Evolutionary conservation across 2,888 invertebrate genomes (phyloP), one percentile per base, ranked within the genome.

Genomic region (Yponomeuta malinellus): DNA sequence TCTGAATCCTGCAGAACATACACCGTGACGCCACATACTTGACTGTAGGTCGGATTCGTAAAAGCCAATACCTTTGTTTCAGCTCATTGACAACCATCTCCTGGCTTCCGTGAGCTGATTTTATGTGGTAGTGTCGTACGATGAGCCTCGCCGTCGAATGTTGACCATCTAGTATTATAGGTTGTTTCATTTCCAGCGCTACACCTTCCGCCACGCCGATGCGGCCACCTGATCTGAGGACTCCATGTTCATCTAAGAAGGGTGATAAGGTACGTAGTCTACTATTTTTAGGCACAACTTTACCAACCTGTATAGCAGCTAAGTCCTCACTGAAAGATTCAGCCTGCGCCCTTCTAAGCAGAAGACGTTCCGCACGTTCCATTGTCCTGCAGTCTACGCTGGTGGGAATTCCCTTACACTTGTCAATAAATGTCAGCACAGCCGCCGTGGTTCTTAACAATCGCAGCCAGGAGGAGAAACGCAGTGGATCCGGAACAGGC

Each of bases 21-120:
- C 74, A 74, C 15, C 67, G 5, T 10, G 67, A 48, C 12, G 69
- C 70, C 5, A 74, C 70, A 48, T 59, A 23, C 9, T 65, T 65
- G 0, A 73, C 74, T 2, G 74, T 73, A 0, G 76, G 75, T 52
- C 76, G 71, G 8, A 76, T 23, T 37, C 64, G 67, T n/a, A 76
- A n/a, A 0, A 78, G 31, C 75, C 76, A 76, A 37, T 76, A 78
- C 64, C 71, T 72, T 68, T 76, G 75, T 29, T 72, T 71, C 52
- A 78, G 48, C 10, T 77, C 73, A 52, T 78, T 77, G 0, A 77
- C 71, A 0, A 76, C 75, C 23, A 68, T 72, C 33, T 75, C 76
- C 10, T 75, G 71, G 66, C 52, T 67, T 10, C 71, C 72, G 48
- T 76, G 76, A 4, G 67, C 71, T 4, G 73, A 72, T 5, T 59